Conservation (phyloP, 2,888 invertebrate species). For the Campoletis raptor region DNA sequence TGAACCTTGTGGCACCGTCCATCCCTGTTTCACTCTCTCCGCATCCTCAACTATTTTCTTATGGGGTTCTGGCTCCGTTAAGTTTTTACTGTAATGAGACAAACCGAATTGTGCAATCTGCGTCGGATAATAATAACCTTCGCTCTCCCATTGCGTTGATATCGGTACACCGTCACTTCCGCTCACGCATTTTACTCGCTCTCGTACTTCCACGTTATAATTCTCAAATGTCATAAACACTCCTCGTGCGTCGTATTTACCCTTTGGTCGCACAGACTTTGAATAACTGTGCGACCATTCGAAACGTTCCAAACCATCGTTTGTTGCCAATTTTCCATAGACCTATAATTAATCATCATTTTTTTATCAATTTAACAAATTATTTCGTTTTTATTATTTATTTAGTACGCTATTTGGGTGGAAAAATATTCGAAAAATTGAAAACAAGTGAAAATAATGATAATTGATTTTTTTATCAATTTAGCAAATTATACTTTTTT, state of each 20-base stretch:
- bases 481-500: too few species aligned
- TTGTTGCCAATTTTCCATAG: slow-evolving; percentile 92
- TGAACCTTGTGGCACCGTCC: slow-evolving; percentile 91
- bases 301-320: slow-evolving; percentile 92
- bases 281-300: slow-evolving; percentile 98
- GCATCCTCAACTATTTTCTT: slow-evolving; percentile 91
- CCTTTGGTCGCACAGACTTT: slow-evolving; percentile 95
- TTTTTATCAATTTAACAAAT: too few species aligned
- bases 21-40: slow-evolving; percentile 88
- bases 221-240: slow-evolving; percentile 99
- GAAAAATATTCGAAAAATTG: too few species aligned
- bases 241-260: slow-evolving; percentile 95
- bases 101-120: slow-evolving; percentile 99
- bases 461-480: background rate
- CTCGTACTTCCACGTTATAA: slow-evolving; percentile 98
- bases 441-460: too few species aligned
- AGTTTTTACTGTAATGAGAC: slow-evolving; percentile 98
- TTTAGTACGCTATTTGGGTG: too few species aligned
- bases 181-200: slow-evolving; percentile 98
- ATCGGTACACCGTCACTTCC: slow-evolving; percentile 97
- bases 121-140: slow-evolving; percentile 98
- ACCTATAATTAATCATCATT: slow-evolving; percentile 86
- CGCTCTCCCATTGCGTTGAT: slow-evolving; percentile 98
- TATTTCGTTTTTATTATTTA: too few species aligned
- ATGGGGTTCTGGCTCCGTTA: slow-evolving; percentile 93